Base-by-base conservation (phyloP, 2,888 invertebrate genomes). In the Neoscelio sp. region DNA sequence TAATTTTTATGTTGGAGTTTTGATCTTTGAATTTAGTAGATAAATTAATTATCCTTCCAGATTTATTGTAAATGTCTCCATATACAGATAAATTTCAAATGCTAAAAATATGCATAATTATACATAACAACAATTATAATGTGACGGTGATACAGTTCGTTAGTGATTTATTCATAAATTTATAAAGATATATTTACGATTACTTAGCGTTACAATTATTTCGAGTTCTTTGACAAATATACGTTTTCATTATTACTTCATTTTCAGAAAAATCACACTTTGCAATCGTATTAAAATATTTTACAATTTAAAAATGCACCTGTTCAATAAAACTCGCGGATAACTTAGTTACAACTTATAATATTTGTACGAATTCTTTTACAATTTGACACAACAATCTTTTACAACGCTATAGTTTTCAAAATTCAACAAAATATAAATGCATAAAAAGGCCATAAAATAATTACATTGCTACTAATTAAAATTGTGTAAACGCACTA, bases 31-130 rank as follows among this genome's bases (percentile, higher is more conserved):
- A 46, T 67, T 54, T 40, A 18, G 54, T 46, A 26, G 23, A 58
- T 56, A 70, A 70, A 70, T 60, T 58, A 70, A 38, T 70, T n/a
- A n/a, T n/a, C n/a, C 23, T 52, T 70, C 20, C 50, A 70, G 58
- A 28, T 38, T 62, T 10, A 52, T 12, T 52, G 50, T 44, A 67
- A 23, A 60, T 38, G 35, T 33, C 44, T 52, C 40, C 52, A 52
- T 52, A 71, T 60, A 62, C 44, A 62, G 70, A 58, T 18, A 52
- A 7, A 42, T 33, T 23, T 52, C 50, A 62, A 71, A 71, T 62
- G 26, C 44, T 70, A 70, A 71, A 71, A 71, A 62, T 71, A 52
- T 13, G 40, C 46, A 13, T 52, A 35, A 60, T 50, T 52, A 42
- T 58, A 52, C 13, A 18, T 50, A 60, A 48, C 50, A 50, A 70